Percentiles rank a stretch among this genome's conserved stretches.
phyloP scores from a whole-genome alignment of 2,888 invertebrate genomes.

The Drosophila gaucha region DNA sequence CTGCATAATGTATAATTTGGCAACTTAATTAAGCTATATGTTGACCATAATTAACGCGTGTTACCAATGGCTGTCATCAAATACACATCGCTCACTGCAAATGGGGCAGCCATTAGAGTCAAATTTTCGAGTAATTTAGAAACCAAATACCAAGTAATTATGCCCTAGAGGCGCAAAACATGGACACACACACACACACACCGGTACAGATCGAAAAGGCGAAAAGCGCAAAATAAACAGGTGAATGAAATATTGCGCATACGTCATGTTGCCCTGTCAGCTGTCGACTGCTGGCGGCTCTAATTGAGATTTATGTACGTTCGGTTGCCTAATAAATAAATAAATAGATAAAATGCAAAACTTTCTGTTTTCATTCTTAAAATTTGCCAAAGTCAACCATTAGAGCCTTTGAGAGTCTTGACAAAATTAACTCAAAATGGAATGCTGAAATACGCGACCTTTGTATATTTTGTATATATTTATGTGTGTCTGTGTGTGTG shows the following conservation, averaged over 20 bases:
- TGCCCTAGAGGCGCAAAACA: conserved; percentile 31
- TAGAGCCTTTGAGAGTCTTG: conserved; percentile 2
- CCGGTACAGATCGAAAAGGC: conserved; percentile 27
- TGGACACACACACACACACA: conserved; percentile 6
- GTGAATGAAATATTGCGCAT: conserved; percentile 50
- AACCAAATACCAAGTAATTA: conserved; percentile 52
- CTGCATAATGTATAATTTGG: no score
- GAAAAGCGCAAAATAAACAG: conserved; percentile 21
- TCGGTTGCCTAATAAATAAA: conserved; percentile 36
- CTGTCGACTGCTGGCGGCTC: conserved; percentile 31
- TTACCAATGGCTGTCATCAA: conserved; percentile 11
- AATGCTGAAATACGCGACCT: conserved; percentile 2
- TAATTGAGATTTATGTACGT: conserved; percentile 62
- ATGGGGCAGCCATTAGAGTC: conserved; percentile 27
- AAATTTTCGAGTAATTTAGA: conserved; percentile 47
- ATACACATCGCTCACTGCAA: conserved; percentile 25
- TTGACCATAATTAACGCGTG: conserved; percentile 23
- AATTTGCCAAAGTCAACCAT: neutral
- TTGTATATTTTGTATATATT: conserved; percentile 1
- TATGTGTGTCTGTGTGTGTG: neutral
- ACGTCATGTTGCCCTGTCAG: conserved; percentile 55
- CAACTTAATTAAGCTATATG: neutral
- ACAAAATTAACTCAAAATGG: neutral
- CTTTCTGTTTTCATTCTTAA: neutral
- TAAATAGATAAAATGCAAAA: conserved; percentile 24